Evolutionary conservation across 2,888 invertebrate species (phyloP).

Genomic region (Eupithecia vulgata): DNA sequence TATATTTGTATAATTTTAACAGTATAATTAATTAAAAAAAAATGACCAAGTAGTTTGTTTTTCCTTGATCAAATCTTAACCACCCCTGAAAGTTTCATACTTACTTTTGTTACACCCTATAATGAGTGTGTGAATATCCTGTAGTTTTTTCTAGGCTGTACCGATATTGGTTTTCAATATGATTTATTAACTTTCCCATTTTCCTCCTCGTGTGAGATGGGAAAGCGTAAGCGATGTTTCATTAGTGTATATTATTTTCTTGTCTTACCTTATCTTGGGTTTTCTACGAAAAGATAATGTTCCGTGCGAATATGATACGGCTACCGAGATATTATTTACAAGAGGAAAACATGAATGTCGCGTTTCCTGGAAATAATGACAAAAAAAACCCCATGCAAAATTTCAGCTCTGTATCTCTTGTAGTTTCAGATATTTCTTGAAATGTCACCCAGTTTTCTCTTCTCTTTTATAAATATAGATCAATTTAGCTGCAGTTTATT

Average conservation of each 20-base stretch:
- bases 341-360: neutral
- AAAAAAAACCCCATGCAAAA: too few species aligned
- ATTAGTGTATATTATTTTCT: slow-evolving; percentile 36
- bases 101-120: neutral
- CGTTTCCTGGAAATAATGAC: neutral
- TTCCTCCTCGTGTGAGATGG: slow-evolving; percentile 28
- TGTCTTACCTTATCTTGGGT: slow-evolving; percentile 21
- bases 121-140: neutral
- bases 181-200: slow-evolving; percentile 38
- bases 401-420: too few species aligned
- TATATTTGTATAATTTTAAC: too few species aligned
- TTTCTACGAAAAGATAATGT: slow-evolving; percentile 18
- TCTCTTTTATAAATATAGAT: too few species aligned
- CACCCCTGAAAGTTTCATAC: neutral
- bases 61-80: neutral
- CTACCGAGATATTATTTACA: neutral
- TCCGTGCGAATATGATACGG: neutral
- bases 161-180: slow-evolving; percentile 34
- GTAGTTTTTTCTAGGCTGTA: slow-evolving; percentile 3
- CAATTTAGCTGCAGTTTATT: too few species aligned
- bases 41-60: neutral
- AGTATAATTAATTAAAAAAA: too few species aligned
- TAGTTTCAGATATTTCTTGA: too few species aligned
- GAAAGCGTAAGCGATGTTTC: slow-evolving; percentile 35
- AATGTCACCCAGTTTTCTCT: too few species aligned